Evolutionary conservation across 2,797 vertebrate genomes (phyloP).

Genomic region (Fringilla coelebs): DNA sequence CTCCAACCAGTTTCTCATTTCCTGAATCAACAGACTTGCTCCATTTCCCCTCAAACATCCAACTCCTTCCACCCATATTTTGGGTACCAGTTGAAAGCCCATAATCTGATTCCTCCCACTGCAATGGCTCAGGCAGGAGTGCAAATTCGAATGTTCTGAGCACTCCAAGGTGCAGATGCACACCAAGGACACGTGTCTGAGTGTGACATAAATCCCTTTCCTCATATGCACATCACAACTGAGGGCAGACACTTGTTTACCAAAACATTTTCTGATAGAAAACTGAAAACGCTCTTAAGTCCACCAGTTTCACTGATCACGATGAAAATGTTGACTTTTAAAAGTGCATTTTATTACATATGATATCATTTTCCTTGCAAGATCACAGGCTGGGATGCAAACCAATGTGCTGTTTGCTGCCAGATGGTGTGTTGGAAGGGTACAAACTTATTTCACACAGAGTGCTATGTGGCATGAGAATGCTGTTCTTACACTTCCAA

Average conservation of each 20-base stretch:
- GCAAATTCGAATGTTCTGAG: slow-evolving; percentile 17
- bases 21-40: not conserved
- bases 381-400: slow-evolving; percentile 49
- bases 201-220: not conserved
- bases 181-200: not conserved
- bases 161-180: not conserved
- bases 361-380: slow-evolving; percentile 31
- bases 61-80: not conserved
- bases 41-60: not conserved
- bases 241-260: not conserved
- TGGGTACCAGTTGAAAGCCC: not conserved
- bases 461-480: slow-evolving; percentile 46
- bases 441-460: slow-evolving; percentile 57
- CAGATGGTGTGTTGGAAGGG: slow-evolving; percentile 60
- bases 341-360: not conserved
- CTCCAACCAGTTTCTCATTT: not conserved
- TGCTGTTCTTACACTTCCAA: slow-evolving; percentile 44
- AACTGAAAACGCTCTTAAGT: not conserved
- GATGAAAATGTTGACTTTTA: not conserved
- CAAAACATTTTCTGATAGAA: not conserved
- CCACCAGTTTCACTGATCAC: slow-evolving; percentile 5
- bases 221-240: not conserved
- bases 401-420: slow-evolving; percentile 33
- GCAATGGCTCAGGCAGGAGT: not conserved
- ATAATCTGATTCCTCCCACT: slow-evolving; percentile 30